Conservation (phyloP, 1,140 invertebrate genomes). For the Pteromalus puparum region DNA sequence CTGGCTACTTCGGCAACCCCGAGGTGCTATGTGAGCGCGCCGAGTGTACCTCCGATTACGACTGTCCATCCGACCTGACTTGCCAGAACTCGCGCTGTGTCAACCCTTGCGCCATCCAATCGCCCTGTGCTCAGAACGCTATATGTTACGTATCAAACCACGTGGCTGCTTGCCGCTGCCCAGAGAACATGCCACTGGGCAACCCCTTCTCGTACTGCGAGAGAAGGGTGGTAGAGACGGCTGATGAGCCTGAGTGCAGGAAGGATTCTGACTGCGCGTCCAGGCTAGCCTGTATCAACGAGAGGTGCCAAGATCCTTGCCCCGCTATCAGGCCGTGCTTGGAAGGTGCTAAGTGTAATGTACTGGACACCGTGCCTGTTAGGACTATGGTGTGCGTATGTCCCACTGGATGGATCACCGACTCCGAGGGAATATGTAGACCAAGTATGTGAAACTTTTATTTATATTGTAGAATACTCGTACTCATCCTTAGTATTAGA, state of each 20-base stretch:
- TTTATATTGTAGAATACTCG: too few relatives aligned
- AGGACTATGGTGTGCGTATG: constrained; percentile 90
- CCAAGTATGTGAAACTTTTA: constrained; percentile 68
- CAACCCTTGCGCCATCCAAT: constrained; percentile 82
- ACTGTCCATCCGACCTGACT: constrained; percentile 83
- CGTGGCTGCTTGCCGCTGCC: constrained; percentile 84
- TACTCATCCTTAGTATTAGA: too few relatives aligned
- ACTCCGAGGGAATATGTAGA: constrained; percentile 85
- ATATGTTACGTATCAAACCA: constrained; percentile 87
- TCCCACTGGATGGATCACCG: constrained; percentile 87
- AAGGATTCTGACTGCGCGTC: constrained; percentile 88
- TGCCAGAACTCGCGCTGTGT: constrained; percentile 84
- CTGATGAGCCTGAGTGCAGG: constrained; percentile 83
- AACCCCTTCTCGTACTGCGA: constrained; percentile 88
- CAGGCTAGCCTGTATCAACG: constrained; percentile 86
- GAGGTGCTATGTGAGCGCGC: constrained; percentile 85
- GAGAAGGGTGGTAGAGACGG: constrained; percentile 68
- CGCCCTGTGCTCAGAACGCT: constrained; percentile 87
- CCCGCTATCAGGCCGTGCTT: constrained; percentile 83
- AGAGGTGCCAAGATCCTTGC: constrained; percentile 88
- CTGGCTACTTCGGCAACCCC: constrained; percentile 85
- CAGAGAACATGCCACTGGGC: constrained; percentile 83
- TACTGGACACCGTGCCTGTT: constrained; percentile 87
- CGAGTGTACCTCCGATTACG: constrained; percentile 86
- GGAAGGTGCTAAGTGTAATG: constrained; percentile 83